Conservation (phyloP, 2,113 vertebrate genomes). For the Synodontis membranacea region DNA sequence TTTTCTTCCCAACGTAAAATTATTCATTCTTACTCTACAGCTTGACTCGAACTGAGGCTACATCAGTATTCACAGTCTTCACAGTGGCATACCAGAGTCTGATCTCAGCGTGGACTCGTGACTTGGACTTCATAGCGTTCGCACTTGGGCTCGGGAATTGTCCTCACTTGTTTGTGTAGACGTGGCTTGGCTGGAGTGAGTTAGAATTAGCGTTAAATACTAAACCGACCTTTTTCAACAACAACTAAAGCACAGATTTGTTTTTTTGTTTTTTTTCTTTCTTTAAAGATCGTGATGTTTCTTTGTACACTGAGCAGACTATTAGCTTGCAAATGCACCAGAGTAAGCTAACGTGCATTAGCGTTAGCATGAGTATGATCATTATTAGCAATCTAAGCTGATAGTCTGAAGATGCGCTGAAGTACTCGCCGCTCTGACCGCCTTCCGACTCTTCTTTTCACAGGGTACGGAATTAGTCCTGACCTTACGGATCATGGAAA, state of each 20-base stretch:
- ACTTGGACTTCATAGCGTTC: not conserved
- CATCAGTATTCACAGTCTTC: too few relatives aligned
- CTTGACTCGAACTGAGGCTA: too few relatives aligned
- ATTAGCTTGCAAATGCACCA: not conserved
- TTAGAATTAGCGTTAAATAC: not conserved
- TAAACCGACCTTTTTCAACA: not conserved
- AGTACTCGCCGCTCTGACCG: not conserved
- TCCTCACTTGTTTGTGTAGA: too few relatives aligned
- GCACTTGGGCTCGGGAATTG: not conserved
- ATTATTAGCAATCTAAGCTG: not conserved
- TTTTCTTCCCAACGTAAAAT: not conserved
- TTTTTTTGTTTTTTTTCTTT: not conserved
- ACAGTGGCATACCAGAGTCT: not conserved
- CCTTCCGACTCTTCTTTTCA: too few relatives aligned
- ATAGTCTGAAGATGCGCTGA: not conserved
- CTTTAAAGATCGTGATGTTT: not conserved
- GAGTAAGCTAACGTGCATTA: not conserved
- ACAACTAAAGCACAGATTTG: not conserved
- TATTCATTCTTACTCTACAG: too few relatives aligned
- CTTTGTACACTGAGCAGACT: not conserved
- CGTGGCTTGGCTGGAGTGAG: not conserved
- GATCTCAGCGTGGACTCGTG: not conserved
- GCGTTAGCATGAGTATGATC: not conserved
- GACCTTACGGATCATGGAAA: too few relatives aligned
- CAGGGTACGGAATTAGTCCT: too few relatives aligned